Evolutionary conservation across 2,113 vertebrate genomes (phyloP).

Genomic region (Sminthopsis crassicaudata): DNA sequence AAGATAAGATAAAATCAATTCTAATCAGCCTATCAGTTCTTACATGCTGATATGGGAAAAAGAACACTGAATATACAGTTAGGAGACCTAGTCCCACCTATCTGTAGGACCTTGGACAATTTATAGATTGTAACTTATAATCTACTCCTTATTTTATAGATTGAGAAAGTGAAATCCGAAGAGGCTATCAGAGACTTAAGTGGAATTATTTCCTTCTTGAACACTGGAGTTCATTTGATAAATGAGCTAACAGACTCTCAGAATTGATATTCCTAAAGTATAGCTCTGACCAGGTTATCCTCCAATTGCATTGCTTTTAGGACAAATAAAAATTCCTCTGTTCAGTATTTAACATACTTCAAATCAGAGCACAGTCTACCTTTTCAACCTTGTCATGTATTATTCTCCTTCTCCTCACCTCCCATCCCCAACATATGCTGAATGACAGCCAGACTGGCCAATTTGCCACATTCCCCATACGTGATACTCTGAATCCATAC

Average conservation of each 20-base stretch:
- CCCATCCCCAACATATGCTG: background rate
- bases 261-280: background rate
- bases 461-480: background rate
- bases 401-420: background rate
- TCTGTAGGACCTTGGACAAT: background rate
- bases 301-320: background rate
- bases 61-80: background rate
- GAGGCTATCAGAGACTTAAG: background rate
- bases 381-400: background rate
- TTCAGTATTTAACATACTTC: background rate
- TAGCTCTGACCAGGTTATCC: background rate
- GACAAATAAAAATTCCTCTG: background rate
- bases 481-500: background rate
- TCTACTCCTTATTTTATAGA: background rate
- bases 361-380: background rate
- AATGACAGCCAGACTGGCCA: background rate
- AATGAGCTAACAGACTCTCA: background rate
- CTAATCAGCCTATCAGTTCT: background rate
- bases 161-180: background rate
- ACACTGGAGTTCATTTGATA: background rate
- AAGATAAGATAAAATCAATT: conserved; percentile 12
- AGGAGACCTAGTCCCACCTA: background rate
- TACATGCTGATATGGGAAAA: background rate
- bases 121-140: background rate
- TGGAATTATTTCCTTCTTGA: background rate